phyloP scores from a whole-genome alignment of 2,888 invertebrate genomes.

The Ornithoptera priamus region DNA sequence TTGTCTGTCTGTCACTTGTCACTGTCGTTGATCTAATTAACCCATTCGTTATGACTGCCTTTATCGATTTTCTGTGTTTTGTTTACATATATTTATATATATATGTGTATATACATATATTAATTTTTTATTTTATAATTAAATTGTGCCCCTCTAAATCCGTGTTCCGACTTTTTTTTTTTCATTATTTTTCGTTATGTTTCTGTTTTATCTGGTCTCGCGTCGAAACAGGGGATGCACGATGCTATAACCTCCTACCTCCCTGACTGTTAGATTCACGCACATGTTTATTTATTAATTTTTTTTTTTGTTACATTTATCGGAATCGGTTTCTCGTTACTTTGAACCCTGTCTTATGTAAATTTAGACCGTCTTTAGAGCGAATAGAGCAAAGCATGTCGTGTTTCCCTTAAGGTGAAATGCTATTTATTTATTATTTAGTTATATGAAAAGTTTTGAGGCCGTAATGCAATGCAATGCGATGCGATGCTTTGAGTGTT shows the following conservation, averaged over 20 bases:
- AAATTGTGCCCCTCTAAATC: constrained; percentile 78
- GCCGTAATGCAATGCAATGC: constrained; percentile 44
- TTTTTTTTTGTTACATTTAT: constrained; percentile 31
- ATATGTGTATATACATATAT: constrained; percentile 46
- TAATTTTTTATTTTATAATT: constrained; percentile 49
- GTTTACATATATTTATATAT: constrained; percentile 43
- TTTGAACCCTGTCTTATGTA: constrained; percentile 5
- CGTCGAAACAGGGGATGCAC: constrained; percentile 79
- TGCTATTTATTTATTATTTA: constrained; percentile 42
- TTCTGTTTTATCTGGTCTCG: constrained; percentile 57
- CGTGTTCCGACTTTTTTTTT: constrained; percentile 58
- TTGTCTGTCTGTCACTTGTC: constrained; percentile 57
- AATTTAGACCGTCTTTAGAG: constrained; percentile 25
- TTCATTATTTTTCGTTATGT: constrained; percentile 49
- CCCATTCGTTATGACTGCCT: constrained; percentile 64
- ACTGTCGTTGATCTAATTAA: constrained; percentile 53
- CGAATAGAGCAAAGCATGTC: constrained; percentile 61
- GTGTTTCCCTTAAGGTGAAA: constrained; percentile 54
- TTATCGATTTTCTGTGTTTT: constrained; percentile 54
- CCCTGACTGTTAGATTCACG: constrained; percentile 54
- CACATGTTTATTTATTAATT: constrained; percentile 38
- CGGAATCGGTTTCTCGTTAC: constrained; percentile 31
- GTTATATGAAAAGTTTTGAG: constrained; percentile 45
- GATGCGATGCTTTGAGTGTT: constrained; percentile 72
- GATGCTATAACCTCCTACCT: constrained; percentile 74